Percentiles rank a stretch among this genome's conserved stretches.
Conservation (phyloP, 2,113 vertebrate genomes). For the Carollia perspicillata region DNA sequence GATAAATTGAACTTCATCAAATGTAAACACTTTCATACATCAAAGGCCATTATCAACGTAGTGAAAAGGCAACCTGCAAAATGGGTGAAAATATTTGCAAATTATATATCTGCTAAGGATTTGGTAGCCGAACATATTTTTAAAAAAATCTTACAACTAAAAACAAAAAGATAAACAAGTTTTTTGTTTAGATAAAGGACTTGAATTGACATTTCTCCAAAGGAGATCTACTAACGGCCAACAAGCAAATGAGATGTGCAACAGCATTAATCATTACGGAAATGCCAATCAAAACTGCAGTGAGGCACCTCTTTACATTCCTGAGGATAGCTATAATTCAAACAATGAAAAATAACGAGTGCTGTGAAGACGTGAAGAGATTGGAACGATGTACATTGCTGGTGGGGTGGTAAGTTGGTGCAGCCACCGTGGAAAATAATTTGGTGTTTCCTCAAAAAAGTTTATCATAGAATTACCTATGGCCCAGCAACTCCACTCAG, state of each 20-base stretch:
- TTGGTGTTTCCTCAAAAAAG: neutral
- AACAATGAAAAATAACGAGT: neutral
- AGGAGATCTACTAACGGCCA: neutral
- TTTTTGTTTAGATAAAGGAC: neutral
- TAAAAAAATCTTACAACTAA: neutral
- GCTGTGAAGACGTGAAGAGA: neutral
- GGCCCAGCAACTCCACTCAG: neutral
- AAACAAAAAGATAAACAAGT: neutral
- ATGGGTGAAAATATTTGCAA: neutral
- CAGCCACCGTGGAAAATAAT: neutral
- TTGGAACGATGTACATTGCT: neutral
- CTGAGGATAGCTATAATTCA: neutral
- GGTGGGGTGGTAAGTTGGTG: neutral
- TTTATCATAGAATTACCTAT: neutral
- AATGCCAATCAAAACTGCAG: neutral
- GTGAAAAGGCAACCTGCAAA: neutral
- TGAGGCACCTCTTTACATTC: neutral
- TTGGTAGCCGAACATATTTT: neutral
- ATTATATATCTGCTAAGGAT: neutral
- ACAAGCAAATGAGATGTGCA: neutral
- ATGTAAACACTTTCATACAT: neutral
- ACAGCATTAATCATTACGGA: neutral
- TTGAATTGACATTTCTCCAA: neutral
- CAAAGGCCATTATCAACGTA: neutral
- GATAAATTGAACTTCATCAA: neutral